phyloP scores from a whole-genome alignment of 2,113 vertebrate species.

The Bos javanicus region DNA sequence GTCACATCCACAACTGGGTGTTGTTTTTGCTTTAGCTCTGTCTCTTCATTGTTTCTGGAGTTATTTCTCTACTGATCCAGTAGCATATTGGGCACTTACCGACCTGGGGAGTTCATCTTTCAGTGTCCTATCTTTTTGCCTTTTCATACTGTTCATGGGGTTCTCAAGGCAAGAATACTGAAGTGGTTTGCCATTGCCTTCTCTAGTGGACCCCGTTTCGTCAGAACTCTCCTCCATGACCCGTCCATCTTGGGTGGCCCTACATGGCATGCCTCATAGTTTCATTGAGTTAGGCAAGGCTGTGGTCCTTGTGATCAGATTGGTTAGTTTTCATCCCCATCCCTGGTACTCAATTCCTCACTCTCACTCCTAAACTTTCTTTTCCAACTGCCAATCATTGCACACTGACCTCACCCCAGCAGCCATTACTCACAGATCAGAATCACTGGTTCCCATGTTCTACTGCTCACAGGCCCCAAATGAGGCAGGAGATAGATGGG shows the following conservation, averaged over 20 bases:
- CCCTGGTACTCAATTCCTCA: background rate
- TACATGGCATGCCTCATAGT: background rate
- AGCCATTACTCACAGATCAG: background rate
- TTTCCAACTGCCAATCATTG: background rate
- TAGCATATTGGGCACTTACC: background rate
- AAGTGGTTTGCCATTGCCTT: background rate
- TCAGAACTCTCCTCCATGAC: background rate
- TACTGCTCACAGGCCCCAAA: background rate
- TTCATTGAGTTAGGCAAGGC: background rate
- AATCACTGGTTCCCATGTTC: background rate
- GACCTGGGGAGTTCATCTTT: background rate
- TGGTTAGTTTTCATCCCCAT: background rate
- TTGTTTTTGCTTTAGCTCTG: background rate
- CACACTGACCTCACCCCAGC: background rate
- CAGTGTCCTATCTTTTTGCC: background rate
- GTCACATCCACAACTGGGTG: background rate
- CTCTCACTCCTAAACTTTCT: background rate
- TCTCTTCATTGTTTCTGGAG: background rate
- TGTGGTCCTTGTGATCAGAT: background rate
- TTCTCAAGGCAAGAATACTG: background rate
- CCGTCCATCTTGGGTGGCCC: background rate
- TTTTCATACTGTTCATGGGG: background rate
- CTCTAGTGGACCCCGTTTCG: background rate
- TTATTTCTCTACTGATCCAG: background rate
- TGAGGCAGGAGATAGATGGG: background rate